Base-by-base conservation (phyloP, 1,140 invertebrate genomes). In the Pararge aegeria region DNA sequence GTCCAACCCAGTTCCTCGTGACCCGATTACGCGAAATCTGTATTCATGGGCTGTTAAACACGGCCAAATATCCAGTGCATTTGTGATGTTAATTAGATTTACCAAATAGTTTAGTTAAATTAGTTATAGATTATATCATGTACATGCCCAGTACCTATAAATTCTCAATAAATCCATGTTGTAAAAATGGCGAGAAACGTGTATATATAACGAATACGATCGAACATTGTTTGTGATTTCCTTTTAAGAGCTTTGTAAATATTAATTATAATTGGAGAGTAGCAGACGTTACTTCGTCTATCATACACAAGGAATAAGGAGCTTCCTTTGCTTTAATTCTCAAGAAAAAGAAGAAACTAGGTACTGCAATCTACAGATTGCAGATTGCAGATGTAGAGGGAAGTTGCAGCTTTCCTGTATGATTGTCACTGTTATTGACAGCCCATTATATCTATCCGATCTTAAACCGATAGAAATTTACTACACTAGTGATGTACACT, bases 11-110 rank as follows among this genome's bases (percentile, higher is more conserved):
- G 64, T 42, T 55, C 72, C 7, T 75, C 82, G 73, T 87, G 83
- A 87, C 75, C 68, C 70, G 40, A 55, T 61, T 70, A 59, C 24
- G 3, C 40, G n/a, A 65, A 68, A 57, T 42, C 46, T 52, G 52
- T 62, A 44, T 55, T 58, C 49, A 64, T 40, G 27, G 58, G 59
- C 60, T 64, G 42, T 40, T 65, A 57, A 38, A 64, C 56, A 58
- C 37, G 62, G 57, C 64, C 34, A 55, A 76, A 61, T 76, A 58
- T 70, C 71, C 78, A 79, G 73, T 83, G 73, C 74, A 81, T 85
- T 85, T 89, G 84, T 89, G 83, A 87, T 87, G 70, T 73, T 73
- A 68, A 63, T 67, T 76, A 70, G 60, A 60, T 52, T 53, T 68
- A 70, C 53, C 57, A 57, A 61, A 51, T 55, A 65, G 44, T 19